Evolutionary conservation across 2,797 vertebrate species (phyloP).

Genomic region (Bovichtus variegatus): DNA sequence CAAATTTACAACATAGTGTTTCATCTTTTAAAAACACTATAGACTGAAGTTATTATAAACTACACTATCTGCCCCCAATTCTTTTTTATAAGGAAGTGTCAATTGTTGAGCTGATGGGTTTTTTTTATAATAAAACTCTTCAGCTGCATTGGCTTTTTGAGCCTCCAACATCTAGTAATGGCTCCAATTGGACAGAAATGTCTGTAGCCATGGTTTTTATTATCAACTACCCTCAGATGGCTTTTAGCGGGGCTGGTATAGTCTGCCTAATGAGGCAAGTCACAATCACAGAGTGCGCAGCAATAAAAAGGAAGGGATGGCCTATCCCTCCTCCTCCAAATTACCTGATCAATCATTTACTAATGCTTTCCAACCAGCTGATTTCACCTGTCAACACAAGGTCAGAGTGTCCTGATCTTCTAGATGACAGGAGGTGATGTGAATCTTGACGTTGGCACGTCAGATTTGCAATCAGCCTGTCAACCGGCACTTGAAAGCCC

Average conservation of each 20-base stretch:
- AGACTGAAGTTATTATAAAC: background rate
- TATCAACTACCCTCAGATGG: conserved; percentile 54
- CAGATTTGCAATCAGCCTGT: conserved; percentile 54
- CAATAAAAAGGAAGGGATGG: conserved; percentile 55
- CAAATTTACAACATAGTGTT: background rate
- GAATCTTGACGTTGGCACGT: conserved; percentile 13
- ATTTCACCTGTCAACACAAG: conserved; percentile 62
- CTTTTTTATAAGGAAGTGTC: background rate
- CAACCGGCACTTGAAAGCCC: conserved; percentile 49
- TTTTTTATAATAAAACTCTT: conserved; percentile 12
- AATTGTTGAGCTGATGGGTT: conserved; percentile 20
- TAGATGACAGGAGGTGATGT: conserved; percentile 12
- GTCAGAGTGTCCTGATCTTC: conserved; percentile 51
- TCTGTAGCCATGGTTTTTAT: conserved; percentile 46
- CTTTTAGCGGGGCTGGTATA: conserved; percentile 50
- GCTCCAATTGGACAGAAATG: conserved; percentile 42
- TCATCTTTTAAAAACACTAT: background rate
- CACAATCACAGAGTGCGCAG: conserved; percentile 59
- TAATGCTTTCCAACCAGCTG: conserved; percentile 46
- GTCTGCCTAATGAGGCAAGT: conserved; percentile 70
- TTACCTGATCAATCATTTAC: conserved; percentile 63
- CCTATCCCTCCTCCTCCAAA: conserved; percentile 52
- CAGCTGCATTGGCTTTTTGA: conserved; percentile 12
- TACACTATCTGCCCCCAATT: background rate
- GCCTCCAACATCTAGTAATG: conserved; percentile 14